phyloP scores from a whole-genome alignment of 2,888 invertebrate genomes.

The Aphodius granarius region DNA sequence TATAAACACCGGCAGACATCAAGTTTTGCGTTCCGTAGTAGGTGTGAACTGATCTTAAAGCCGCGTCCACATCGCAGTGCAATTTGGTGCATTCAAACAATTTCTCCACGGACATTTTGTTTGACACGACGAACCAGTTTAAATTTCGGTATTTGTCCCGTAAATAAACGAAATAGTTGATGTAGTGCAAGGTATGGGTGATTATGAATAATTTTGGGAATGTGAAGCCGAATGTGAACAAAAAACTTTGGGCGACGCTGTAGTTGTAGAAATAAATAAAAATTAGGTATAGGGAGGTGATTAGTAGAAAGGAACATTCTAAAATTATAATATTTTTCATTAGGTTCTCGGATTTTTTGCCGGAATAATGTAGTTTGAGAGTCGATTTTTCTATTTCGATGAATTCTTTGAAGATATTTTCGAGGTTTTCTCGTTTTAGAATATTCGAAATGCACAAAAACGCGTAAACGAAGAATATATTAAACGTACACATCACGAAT shows the following conservation, averaged over 20 bases:
- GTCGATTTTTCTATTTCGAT: slow-evolving; percentile 3
- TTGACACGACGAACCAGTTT: slow-evolving; percentile 4
- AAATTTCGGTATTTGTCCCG: slow-evolving; percentile 4
- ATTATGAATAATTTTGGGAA: slow-evolving; percentile 24
- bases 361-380: background rate
- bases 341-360: background rate
- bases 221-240: slow-evolving; percentile 24
- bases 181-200: slow-evolving; percentile 20
- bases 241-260: slow-evolving; percentile 12
- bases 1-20: slow-evolving; percentile 16
- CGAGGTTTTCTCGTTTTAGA: slow-evolving; percentile 6
- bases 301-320: slow-evolving; percentile 6
- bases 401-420: slow-evolving; percentile 9
- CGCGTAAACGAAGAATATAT: slow-evolving; percentile 22
- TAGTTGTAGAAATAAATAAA: slow-evolving; percentile 27
- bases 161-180: slow-evolving; percentile 16
- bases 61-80: background rate
- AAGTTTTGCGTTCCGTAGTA: slow-evolving; percentile 19
- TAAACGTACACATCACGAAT: slow-evolving; percentile 22
- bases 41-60: slow-evolving; percentile 7
- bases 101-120: background rate
- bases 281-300: slow-evolving; percentile 15
- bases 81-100: background rate
- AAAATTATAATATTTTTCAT: background rate
- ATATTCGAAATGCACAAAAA: slow-evolving; percentile 16